Evolutionary conservation across 2,113 vertebrate genomes (phyloP).

Genomic region (Protomyctophum bolini): DNA sequence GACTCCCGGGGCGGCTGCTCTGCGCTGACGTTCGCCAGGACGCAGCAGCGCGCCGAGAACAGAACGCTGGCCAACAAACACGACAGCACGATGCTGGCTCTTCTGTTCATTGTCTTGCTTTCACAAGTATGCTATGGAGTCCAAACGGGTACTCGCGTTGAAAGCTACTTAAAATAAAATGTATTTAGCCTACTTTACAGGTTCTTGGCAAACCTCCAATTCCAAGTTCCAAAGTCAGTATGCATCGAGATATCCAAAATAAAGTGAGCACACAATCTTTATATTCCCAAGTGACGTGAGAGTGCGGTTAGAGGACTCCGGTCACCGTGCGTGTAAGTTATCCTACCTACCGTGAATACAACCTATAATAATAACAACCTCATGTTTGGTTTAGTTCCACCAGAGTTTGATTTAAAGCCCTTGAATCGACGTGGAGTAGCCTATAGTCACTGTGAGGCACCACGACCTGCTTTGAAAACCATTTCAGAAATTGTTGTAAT

Average conservation of each 20-base stretch:
- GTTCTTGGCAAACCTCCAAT: constrained; percentile 45
- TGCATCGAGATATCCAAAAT: constrained; percentile 35
- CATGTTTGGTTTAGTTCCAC: too few species aligned
- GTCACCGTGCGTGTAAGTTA: constrained; percentile 27
- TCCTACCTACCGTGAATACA: constrained; percentile 30
- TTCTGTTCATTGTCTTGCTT: constrained; percentile 61
- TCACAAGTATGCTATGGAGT: not conserved
- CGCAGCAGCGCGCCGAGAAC: constrained; percentile 47
- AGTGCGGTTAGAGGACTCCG: constrained; percentile 30
- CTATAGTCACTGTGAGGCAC: too few species aligned
- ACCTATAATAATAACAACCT: too few species aligned
- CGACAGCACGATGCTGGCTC: constrained; percentile 40
- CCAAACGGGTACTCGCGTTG: not conserved
- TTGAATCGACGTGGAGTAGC: too few species aligned
- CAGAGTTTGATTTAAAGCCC: too few species aligned
- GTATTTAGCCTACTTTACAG: not conserved
- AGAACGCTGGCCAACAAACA: constrained; percentile 68
- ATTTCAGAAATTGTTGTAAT: constrained; percentile 13
- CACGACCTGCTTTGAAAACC: not conserved
- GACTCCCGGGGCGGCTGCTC: constrained; percentile 79
- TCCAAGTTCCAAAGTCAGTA: constrained; percentile 17
- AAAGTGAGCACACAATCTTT: constrained; percentile 1
- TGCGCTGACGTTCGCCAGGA: constrained; percentile 75
- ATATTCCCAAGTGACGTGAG: constrained; percentile 34
- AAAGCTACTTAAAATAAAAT: constrained; percentile 25